phyloP scores from a whole-genome alignment of 2,113 vertebrate genomes.

The Butorides virescens region DNA sequence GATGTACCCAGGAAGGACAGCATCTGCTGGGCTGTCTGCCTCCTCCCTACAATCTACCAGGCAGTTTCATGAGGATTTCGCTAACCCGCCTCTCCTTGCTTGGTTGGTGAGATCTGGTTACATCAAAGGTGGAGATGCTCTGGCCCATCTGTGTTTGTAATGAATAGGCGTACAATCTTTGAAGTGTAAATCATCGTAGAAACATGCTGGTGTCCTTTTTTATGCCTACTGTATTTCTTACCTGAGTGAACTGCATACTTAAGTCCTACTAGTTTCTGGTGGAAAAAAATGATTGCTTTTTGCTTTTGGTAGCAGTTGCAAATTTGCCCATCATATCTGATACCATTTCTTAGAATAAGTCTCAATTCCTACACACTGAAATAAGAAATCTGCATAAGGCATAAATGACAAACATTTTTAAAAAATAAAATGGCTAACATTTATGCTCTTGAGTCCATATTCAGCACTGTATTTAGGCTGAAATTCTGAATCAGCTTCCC shows the following conservation, averaged over 20 bases:
- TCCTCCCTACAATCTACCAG: background rate
- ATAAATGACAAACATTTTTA: background rate
- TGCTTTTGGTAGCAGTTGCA: background rate
- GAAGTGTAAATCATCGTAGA: background rate
- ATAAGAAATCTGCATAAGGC: background rate
- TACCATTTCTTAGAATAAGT: background rate
- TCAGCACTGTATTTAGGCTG: background rate
- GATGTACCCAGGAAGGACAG: background rate
- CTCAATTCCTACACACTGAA: background rate
- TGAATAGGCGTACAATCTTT: background rate
- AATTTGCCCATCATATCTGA: background rate
- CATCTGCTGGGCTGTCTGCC: background rate
- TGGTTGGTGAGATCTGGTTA: background rate
- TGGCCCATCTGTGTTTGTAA: background rate
- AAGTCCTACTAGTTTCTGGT: background rate
- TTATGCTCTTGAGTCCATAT: background rate
- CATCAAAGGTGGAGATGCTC: background rate
- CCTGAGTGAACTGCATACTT: background rate
- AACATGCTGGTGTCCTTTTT: background rate
- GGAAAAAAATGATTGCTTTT: background rate
- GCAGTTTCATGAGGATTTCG: background rate
- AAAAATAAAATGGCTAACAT: background rate
- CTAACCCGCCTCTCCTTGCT: background rate
- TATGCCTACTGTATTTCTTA: background rate
- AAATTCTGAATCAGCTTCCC: background rate